Percentiles rank a stretch among this genome's conserved stretches.
These are phyloP conservation scores for Motacilla tschutschensis DNA, from an alignment of 2,113 vertebrate genomes.

Conservation along the genomic window DNA sequence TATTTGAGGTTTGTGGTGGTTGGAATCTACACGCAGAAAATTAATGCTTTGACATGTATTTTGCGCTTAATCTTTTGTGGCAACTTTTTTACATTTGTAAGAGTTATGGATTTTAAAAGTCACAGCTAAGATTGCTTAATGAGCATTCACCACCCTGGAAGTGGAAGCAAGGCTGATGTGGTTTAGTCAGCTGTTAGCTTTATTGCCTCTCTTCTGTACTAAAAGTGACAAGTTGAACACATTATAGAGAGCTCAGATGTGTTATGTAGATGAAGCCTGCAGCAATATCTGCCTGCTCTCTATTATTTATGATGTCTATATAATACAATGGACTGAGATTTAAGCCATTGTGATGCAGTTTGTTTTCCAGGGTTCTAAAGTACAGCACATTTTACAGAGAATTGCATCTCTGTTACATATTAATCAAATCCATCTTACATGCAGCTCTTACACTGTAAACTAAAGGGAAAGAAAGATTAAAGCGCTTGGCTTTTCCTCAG, in stretches of 20 bases:
- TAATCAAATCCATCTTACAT: conserved; percentile 82
- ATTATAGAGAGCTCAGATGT: conserved; percentile 86
- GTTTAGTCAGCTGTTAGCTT: conserved; percentile 85
- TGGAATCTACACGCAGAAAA: conserved; percentile 56
- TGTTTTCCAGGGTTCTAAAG: conserved; percentile 83
- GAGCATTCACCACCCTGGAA: conserved; percentile 77
- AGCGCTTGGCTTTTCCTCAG: conserved; percentile 83
- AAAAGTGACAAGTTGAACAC: conserved; percentile 86
- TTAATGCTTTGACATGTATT: conserved; percentile 74
- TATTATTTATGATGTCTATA: conserved; percentile 88
- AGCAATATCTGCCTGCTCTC: conserved; percentile 84
- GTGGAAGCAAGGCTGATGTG: conserved; percentile 75
- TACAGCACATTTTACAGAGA: conserved; percentile 83
- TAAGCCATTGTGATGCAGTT: conserved; percentile 84
- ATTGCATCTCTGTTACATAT: conserved; percentile 85
- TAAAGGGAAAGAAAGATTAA: conserved; percentile 84
- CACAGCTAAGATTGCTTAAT: conserved; percentile 84
- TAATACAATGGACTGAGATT: conserved; percentile 86
- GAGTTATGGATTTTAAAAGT: conserved; percentile 85
- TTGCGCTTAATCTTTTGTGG: conserved; percentile 79
- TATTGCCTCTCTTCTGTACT: conserved; percentile 83
- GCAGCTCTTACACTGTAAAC: conserved; percentile 81
- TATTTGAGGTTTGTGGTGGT: conserved; percentile 52
- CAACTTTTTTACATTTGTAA: conserved; percentile 83
- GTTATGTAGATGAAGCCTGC: conserved; percentile 87